phyloP scores from a whole-genome alignment of 2,888 invertebrate species.

The Tromatobia lineatoria region DNA sequence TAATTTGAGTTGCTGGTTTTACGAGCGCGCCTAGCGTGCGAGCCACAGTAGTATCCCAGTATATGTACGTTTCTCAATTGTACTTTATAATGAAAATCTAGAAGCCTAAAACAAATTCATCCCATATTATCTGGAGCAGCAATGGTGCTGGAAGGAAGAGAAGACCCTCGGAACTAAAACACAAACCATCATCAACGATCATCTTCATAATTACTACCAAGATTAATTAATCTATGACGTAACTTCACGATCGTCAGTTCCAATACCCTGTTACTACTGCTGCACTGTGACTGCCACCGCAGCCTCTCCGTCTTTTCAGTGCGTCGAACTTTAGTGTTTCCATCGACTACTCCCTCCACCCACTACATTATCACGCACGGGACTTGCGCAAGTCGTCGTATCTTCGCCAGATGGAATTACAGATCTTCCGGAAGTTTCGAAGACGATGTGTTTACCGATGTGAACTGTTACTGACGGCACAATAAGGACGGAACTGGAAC shows the following conservation, averaged over 20 bases:
- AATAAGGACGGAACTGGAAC: background rate
- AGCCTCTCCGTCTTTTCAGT: constrained; percentile 4
- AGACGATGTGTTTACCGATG: background rate
- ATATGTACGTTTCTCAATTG: too few relatives aligned
- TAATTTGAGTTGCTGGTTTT: too few relatives aligned
- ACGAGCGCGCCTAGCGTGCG: too few relatives aligned
- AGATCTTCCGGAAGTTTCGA: constrained; percentile 3
- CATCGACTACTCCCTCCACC: constrained; percentile 22
- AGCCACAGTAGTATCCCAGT: too few relatives aligned
- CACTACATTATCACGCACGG: background rate
- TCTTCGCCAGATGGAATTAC: constrained; percentile 9
- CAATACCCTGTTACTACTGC: constrained; percentile 38
- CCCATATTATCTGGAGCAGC: too few relatives aligned
- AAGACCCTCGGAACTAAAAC: too few relatives aligned
- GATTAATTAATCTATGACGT: too few relatives aligned
- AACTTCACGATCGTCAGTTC: background rate
- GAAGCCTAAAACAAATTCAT: too few relatives aligned
- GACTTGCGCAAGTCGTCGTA: background rate
- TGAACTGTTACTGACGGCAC: background rate
- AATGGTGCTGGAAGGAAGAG: too few relatives aligned
- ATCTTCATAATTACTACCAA: too few relatives aligned
- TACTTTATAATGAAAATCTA: too few relatives aligned
- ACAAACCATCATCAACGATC: too few relatives aligned
- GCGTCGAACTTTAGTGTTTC: constrained; percentile 24
- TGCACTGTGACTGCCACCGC: constrained; percentile 13